These are phyloP conservation scores for Tribolium castaneum DNA, from an alignment of 1,140 invertebrate species.

Conservation along the genomic window DNA sequence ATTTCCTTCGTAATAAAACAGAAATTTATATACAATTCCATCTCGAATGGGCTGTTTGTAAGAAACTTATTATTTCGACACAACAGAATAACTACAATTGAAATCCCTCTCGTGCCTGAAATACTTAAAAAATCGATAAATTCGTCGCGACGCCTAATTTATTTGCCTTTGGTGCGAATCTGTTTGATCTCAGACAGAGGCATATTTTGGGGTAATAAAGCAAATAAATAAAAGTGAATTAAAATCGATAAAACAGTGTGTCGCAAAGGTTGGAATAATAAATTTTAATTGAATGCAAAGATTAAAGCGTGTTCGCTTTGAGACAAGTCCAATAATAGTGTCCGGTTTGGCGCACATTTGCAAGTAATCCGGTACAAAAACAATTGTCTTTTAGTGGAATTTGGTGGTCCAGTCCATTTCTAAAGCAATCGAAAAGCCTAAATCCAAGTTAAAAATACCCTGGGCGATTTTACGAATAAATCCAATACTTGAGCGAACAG, in stretches of 20 bases:
- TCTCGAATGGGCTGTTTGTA: not conserved
- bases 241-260: too few species aligned
- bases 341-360: not conserved
- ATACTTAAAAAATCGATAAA: not conserved
- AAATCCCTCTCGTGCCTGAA: not conserved
- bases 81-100: not conserved
- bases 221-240: too few species aligned
- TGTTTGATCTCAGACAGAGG: too few species aligned
- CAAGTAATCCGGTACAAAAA: slow-evolving; percentile 22
- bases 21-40: slow-evolving; percentile 23
- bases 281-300: too few species aligned
- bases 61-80: not conserved
- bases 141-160: not conserved
- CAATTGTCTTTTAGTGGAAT: slow-evolving; percentile 31
- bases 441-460: slow-evolving; percentile 47
- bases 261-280: too few species aligned
- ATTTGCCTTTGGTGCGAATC: not conserved
- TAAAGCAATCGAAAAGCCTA: slow-evolving; percentile 35
- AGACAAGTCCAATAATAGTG: slow-evolving; percentile 4
- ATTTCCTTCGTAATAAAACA: slow-evolving; percentile 25
- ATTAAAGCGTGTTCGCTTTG: not conserved
- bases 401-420: slow-evolving; percentile 30
- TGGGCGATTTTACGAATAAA: slow-evolving; percentile 45
- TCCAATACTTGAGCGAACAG: slow-evolving; percentile 45
- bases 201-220: too few species aligned